phyloP scores from a whole-genome alignment of 2,888 invertebrate species.

The Dichetophora obliterata region DNA sequence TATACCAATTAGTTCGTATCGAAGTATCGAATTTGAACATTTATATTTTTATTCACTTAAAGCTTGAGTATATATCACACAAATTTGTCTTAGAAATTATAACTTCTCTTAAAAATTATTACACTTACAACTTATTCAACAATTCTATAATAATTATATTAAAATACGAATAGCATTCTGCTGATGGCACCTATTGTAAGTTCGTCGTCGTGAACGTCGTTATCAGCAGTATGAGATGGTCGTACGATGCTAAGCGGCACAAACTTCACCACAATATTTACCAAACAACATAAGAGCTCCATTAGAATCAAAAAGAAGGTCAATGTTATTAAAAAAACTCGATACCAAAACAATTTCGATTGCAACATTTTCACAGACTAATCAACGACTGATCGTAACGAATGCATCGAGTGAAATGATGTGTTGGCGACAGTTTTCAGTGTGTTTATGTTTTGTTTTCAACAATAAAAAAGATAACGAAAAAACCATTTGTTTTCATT shows the following conservation, averaged over 20 bases:
- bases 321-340: constrained; percentile 12
- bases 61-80: too few species aligned
- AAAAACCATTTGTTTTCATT: too few species aligned
- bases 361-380: constrained; percentile 3
- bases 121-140: too few species aligned
- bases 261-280: constrained; percentile 42
- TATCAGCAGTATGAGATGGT: constrained; percentile 11
- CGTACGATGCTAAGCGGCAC: constrained; percentile 48
- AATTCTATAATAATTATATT: constrained; percentile 11
- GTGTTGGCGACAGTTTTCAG: too few species aligned
- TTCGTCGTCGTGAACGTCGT: constrained; percentile 35
- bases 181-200: constrained; percentile 51
- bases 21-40: too few species aligned
- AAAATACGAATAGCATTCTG: constrained; percentile 48
- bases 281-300: constrained; percentile 41
- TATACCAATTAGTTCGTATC: too few species aligned
- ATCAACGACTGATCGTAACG: not conserved
- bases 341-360: not conserved
- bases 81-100: too few species aligned
- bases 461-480: too few species aligned
- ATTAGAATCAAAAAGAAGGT: constrained; percentile 43
- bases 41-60: too few species aligned
- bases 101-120: too few species aligned
- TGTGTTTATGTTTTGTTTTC: too few species aligned
- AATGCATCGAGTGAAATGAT: not conserved